Evolutionary conservation across 2,113 vertebrate species (phyloP).

Genomic region (Protomyctophum bolini): DNA sequence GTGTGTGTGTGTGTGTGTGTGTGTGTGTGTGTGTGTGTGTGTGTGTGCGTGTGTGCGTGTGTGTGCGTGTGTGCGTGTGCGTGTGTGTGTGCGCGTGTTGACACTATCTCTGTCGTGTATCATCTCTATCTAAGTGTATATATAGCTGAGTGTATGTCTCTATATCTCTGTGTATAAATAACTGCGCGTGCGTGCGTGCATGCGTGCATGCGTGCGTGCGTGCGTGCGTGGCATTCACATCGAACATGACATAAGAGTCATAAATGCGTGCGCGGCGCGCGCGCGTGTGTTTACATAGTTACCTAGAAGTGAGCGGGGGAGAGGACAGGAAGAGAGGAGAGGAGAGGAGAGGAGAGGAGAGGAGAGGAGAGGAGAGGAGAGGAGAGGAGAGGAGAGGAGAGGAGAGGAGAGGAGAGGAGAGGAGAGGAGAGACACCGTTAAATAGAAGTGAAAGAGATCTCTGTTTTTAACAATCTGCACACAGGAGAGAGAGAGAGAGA

Average conservation of each 20-base stretch:
- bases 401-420: conserved; percentile 30
- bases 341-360: neutral
- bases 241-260: no score
- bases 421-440: conserved; percentile 53
- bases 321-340: conserved; percentile 19
- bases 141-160: conserved; percentile 42
- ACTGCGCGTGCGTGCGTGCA: neutral
- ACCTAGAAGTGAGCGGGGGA: conserved; percentile 46
- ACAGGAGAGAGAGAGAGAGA: conserved; percentile 38
- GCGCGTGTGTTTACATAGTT: conserved; percentile 55
- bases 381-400: conserved; percentile 32
- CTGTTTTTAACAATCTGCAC: conserved; percentile 65
- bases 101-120: no score
- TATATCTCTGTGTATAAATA: conserved; percentile 12
- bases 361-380: conserved; percentile 13
- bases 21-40: conserved; percentile 10
- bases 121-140: neutral
- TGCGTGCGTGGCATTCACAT: conserved; percentile 21
- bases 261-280: conserved; percentile 32
- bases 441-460: conserved; percentile 67
- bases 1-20: conserved; percentile 15
- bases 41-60: neutral
- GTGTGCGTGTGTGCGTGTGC: neutral
- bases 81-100: neutral
- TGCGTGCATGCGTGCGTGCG: conserved; percentile 20